phyloP scores from a whole-genome alignment of 2,888 invertebrate genomes.

The Drosophila koepferae region DNA sequence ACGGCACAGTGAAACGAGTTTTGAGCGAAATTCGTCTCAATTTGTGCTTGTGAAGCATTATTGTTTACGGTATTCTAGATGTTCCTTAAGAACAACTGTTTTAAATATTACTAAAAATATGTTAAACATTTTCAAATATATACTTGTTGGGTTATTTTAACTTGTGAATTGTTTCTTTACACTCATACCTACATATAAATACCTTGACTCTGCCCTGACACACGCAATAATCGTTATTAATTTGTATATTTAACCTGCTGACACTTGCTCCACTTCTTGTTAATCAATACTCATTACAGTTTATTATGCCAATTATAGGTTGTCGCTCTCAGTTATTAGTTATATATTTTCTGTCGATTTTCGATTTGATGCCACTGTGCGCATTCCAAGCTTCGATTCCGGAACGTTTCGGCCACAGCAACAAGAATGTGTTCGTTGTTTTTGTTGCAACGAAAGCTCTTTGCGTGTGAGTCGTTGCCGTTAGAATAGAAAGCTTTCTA shows the following conservation, averaged over 20 bases:
- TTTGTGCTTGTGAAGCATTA: not conserved
- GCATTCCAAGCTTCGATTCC: constrained; percentile 55
- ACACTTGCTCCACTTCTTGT: not conserved
- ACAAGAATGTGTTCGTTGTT: constrained; percentile 39
- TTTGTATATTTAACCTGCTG: not conserved
- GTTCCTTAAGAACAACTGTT: too few relatives aligned
- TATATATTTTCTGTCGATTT: not conserved
- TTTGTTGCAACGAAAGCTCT: constrained; percentile 39
- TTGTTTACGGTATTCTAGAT: not conserved
- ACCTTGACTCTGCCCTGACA: too few relatives aligned
- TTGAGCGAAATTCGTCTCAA: accelerated
- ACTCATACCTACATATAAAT: too few relatives aligned
- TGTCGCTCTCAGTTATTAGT: too few relatives aligned
- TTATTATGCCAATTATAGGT: not conserved
- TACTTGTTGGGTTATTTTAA: too few relatives aligned
- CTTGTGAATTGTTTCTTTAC: too few relatives aligned
- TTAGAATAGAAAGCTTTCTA: constrained; percentile 65
- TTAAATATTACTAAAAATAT: too few relatives aligned
- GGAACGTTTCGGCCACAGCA: constrained; percentile 37
- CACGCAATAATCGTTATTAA: not conserved
- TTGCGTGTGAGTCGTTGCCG: constrained; percentile 57
- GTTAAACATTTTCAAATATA: too few relatives aligned
- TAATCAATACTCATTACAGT: constrained; percentile 19
- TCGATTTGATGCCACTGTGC: constrained; percentile 37
- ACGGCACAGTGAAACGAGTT: constrained; percentile 54